phyloP scores from a whole-genome alignment of 2,797 vertebrate genomes.

The Hypotaenidia okinawae region DNA sequence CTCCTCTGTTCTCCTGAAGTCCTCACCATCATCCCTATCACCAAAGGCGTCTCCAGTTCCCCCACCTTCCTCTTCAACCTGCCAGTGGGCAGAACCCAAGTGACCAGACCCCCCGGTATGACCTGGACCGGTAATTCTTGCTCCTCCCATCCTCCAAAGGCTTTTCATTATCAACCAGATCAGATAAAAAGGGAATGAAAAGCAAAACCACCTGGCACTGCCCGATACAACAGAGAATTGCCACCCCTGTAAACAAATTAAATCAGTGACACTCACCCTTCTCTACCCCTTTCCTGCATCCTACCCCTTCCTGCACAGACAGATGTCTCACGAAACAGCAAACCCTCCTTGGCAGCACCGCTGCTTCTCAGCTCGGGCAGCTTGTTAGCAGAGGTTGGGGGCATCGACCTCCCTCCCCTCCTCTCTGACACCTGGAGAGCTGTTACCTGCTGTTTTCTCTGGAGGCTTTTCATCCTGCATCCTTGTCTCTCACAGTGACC shows the following conservation, averaged over 20 bases:
- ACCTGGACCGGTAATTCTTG: not conserved
- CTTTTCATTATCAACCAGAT: not conserved
- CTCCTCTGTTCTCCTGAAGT: not conserved
- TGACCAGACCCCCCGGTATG: fast-evolving
- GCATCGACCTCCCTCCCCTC: not conserved
- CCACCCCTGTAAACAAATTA: not conserved
- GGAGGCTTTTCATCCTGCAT: not conserved
- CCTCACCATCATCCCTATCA: not conserved
- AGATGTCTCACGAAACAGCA: not conserved
- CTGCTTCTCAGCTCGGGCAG: not conserved
- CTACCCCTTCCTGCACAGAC: not conserved
- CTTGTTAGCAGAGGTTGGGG: not conserved
- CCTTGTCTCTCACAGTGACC: not conserved
- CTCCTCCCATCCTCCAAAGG: not conserved
- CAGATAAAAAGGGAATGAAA: not conserved
- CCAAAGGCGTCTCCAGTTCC: fast-evolving
- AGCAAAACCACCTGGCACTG: not conserved
- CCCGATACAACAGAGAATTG: not conserved
- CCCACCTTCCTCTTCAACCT: not conserved
- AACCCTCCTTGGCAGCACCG: not conserved
- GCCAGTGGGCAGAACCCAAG: not conserved
- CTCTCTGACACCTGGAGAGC: not conserved
- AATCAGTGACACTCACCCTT: not conserved
- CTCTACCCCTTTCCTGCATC: not conserved
- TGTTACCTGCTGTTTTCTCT: not conserved